Conservation (phyloP, 92 coral and sea anemone species). For the Porites divaricata region DNA sequence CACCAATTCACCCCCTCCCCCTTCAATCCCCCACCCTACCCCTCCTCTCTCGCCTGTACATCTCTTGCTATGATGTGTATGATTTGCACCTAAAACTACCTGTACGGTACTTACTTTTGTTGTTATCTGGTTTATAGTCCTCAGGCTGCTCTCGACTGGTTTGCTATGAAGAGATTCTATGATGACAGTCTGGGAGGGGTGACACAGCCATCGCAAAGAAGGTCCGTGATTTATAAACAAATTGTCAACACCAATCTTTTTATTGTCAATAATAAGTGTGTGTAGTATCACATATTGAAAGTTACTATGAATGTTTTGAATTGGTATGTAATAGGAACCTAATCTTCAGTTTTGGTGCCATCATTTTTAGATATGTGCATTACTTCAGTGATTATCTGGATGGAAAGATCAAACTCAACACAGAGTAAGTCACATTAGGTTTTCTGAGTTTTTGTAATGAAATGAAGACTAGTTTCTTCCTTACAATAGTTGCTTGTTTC, state of each 20-base stretch:
- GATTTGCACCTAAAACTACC: too few species aligned
- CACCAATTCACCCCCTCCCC: too few species aligned
- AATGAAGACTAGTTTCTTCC: not conserved
- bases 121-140: slow-evolving; percentile 62
- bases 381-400: slow-evolving; percentile 93
- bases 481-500: not conserved
- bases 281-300: not conserved
- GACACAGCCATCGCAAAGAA: slow-evolving; percentile 97
- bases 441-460: not conserved
- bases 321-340: too few species aligned
- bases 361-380: slow-evolving; percentile 87
- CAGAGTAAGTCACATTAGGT: slow-evolving; percentile 65
- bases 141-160: slow-evolving; percentile 95
- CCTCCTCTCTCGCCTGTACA: too few species aligned
- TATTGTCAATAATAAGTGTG: not conserved
- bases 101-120: not conserved
- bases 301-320: too few species aligned
- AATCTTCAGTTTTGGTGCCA: not conserved
- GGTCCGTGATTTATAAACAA: slow-evolving; percentile 46
- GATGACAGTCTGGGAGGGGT: slow-evolving; percentile 95
- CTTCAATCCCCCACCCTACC: too few species aligned
- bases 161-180: slow-evolving; percentile 95
- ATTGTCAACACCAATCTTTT: not conserved
- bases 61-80: too few species aligned
- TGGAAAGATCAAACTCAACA: slow-evolving; percentile 79